Evolutionary conservation across 1,140 invertebrate genomes (phyloP).

Genomic region (Eulimnadia texana): DNA sequence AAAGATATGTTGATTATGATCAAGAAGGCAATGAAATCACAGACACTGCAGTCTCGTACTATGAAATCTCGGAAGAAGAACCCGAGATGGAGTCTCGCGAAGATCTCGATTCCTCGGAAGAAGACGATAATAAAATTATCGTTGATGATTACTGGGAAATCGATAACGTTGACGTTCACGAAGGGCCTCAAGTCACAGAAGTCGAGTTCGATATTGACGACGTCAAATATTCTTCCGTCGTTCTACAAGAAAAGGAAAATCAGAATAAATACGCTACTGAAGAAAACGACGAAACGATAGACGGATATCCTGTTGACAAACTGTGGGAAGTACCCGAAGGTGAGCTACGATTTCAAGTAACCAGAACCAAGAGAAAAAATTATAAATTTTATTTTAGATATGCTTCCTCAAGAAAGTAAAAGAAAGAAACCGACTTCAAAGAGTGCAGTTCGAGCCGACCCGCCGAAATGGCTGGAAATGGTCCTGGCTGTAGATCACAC

Average conservation of each 20-base stretch:
- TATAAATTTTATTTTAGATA: neutral
- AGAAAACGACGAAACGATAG: conserved; percentile 1
- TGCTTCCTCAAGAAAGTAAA: conserved; percentile 7
- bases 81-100: conserved; percentile 2
- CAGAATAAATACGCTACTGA: neutral
- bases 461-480: conserved; percentile 45
- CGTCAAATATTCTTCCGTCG: neutral
- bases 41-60: conserved; percentile 1
- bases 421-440: conserved; percentile 5
- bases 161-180: conserved; percentile 12
- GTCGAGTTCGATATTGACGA: neutral
- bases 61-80: neutral
- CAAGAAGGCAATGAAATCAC: conserved; percentile 14
- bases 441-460: conserved; percentile 4
- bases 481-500: conserved; percentile 51
- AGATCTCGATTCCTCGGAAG: neutral
- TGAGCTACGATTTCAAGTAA: no score
- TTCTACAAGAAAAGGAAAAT: neutral
- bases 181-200: neutral
- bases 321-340: conserved; percentile 18
- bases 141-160: conserved; percentile 5
- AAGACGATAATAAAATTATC: neutral
- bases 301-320: conserved; percentile 13
- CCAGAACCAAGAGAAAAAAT: no score
- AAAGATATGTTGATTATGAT: conserved; percentile 13